Percentiles rank a stretch among this genome's conserved stretches.
These are phyloP conservation scores for Dicrostonyx torquatus DNA, from an alignment of 2,797 vertebrate species.

Conservation along the genomic window DNA sequence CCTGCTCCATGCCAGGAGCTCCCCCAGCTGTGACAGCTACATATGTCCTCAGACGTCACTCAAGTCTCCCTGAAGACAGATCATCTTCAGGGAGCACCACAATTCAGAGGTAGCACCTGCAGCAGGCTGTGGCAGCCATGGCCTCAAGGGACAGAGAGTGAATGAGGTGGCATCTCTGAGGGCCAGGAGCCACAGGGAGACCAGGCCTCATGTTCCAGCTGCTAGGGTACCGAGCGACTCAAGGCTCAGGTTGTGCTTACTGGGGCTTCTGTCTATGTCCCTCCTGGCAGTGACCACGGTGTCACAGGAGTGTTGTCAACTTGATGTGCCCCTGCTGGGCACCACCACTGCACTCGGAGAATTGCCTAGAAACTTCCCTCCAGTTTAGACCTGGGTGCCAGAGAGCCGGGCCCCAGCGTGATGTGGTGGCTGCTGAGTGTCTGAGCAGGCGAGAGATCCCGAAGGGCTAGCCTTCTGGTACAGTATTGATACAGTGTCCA, in stretches of 20 bases:
- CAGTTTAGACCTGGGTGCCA: not conserved
- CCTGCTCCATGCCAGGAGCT: not conserved
- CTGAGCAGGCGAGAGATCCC: not conserved
- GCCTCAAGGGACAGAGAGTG: not conserved
- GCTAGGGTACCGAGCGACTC: fast-evolving
- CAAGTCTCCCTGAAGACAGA: not conserved
- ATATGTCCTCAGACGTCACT: not conserved
- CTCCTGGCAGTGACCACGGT: not conserved
- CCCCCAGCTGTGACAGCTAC: not conserved
- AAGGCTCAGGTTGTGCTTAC: not conserved
- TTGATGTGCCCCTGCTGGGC: too few relatives aligned
- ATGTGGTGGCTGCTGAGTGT: not conserved
- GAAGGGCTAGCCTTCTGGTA: not conserved
- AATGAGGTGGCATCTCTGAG: not conserved
- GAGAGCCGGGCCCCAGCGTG: not conserved
- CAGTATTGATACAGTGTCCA: not conserved
- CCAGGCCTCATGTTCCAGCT: not conserved
- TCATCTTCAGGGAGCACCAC: not conserved
- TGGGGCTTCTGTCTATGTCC: not conserved
- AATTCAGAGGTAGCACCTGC: not conserved
- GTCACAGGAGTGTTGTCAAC: not conserved
- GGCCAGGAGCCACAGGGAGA: not conserved
- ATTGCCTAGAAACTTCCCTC: not conserved
- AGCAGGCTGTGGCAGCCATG: not conserved
- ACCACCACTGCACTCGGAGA: not conserved